Percentiles rank a stretch among this genome's conserved stretches.
Conservation (phyloP, 30 jellyfish, hydroid and myxozoan genomes). For the Turritopsis rubra region DNA sequence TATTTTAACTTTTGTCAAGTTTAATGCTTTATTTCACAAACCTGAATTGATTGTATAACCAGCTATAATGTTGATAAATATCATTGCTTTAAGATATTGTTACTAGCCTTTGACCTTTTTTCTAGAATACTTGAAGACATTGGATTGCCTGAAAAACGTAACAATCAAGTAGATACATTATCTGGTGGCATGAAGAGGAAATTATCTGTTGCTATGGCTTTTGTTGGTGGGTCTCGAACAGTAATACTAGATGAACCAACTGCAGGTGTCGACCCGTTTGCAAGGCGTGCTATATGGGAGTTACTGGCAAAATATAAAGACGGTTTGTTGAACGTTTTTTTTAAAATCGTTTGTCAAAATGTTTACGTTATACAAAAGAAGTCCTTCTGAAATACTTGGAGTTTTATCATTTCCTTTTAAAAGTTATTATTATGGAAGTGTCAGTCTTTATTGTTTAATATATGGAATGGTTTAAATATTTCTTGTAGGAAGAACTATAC, state of each 20-base stretch:
- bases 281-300: slow-evolving; percentile 96
- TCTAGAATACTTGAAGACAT: slow-evolving; percentile 73
- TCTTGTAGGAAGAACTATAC: slow-evolving; percentile 71
- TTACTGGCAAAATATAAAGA: slow-evolving; percentile 65
- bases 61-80: not conserved
- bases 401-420: not conserved
- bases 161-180: slow-evolving; percentile 65
- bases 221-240: slow-evolving; percentile 91
- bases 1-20: too few species aligned
- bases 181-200: slow-evolving; percentile 98
- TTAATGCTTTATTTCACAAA: too few species aligned
- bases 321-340: too few species aligned
- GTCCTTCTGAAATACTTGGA: too few species aligned
- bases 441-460: too few species aligned
- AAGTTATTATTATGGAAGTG: too few species aligned
- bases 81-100: not conserved
- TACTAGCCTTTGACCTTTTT: not conserved
- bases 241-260: slow-evolving; percentile 96
- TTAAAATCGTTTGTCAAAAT: too few species aligned
- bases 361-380: too few species aligned
- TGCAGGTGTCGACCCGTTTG: slow-evolving; percentile 97
- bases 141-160: slow-evolving; percentile 69
- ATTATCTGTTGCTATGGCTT: slow-evolving; percentile 92
- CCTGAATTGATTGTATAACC: not conserved
- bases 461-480: too few species aligned